A percentile compares a stretch with the other conserved stretches of the same genome.
Evolutionary conservation across 2,113 vertebrate species (phyloP).

Genomic region (Podarcis muralis): DNA sequence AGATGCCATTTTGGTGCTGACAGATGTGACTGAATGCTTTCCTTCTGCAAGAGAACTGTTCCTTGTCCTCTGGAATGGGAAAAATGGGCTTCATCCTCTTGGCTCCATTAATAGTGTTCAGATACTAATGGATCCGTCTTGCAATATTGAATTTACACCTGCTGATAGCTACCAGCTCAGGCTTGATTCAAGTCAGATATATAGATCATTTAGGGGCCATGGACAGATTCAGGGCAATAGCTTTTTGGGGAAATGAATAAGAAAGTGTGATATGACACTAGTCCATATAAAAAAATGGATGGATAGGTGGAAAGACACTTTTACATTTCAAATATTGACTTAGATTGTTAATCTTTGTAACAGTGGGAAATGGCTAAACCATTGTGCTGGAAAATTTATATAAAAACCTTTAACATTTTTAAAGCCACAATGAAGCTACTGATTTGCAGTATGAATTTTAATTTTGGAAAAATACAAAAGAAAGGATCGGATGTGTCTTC

Average conservation of each 20-base stretch:
- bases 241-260: conserved; percentile 50
- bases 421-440: not conserved
- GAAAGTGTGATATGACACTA: conserved; percentile 43
- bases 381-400: not conserved
- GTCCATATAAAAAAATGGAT: conserved; percentile 37
- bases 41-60: not conserved
- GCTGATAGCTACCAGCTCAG: conserved; percentile 36
- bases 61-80: conserved; percentile 19
- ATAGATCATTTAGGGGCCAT: conserved; percentile 53
- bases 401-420: not conserved
- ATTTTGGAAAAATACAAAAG: not conserved
- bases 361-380: not conserved
- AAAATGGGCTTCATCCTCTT: conserved; percentile 43
- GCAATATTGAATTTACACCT: conserved; percentile 56
- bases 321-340: conserved; percentile 39
- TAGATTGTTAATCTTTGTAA: conserved; percentile 16
- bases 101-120: conserved; percentile 58
- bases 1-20: conserved; percentile 36
- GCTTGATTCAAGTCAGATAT: conserved; percentile 41
- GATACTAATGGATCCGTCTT: conserved; percentile 52
- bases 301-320: conserved; percentile 26
- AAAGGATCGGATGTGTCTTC: not conserved
- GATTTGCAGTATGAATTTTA: not conserved
- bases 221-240: conserved; percentile 46
- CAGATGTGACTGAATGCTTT: conserved; percentile 42